Evolutionary conservation across 2,113 vertebrate species (phyloP), one percentile per base, ranked within the genome.

Genomic region (Chionis minor): DNA sequence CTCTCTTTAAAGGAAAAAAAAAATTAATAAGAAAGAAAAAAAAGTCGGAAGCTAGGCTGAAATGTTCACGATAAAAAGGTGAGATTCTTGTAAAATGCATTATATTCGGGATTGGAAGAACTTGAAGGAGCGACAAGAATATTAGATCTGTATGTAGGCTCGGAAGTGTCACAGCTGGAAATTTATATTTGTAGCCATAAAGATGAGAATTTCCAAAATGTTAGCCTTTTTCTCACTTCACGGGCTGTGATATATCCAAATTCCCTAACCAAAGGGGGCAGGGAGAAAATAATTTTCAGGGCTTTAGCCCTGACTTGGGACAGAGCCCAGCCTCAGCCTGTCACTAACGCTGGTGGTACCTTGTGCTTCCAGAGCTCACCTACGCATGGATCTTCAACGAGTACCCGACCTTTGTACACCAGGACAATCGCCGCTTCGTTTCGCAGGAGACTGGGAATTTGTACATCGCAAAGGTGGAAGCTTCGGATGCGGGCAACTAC

Each of bases 311-410:
- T 4, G 3, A 5, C 45, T 24, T n/a, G 69, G 28, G 86, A 32
- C 45, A 40, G 19, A 88, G 28, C 86, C 35, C 12, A 21, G 24
- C 54, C 30, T 19, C 30, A 35, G 42, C 3, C 23, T 20, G 59
- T 74, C 65, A 4, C 52, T 89, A 59, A 78, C 3, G 1, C 14
- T 52, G 61, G 38, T 54, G 30, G 14, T 58, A 35, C 33, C 52
- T 33, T 98, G 66, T 91, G 5, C 90, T 96, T 97, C 61, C 98
- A 99, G 99, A 99, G 96, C 97, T 99, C 79, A 98, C 97, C 73
- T 99, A 99, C n/a, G 99, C 99, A 4, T 99, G 99, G 99, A 99
- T 99, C 97, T 99, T 99, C 97, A 99, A 99, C 9, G 99, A 99
- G 94, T 99, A 99, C 92, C 99, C 99, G 0, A 98, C 98, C 6